Conservation (phyloP, 1,140 invertebrate genomes). For the Glossosoma conforme region DNA sequence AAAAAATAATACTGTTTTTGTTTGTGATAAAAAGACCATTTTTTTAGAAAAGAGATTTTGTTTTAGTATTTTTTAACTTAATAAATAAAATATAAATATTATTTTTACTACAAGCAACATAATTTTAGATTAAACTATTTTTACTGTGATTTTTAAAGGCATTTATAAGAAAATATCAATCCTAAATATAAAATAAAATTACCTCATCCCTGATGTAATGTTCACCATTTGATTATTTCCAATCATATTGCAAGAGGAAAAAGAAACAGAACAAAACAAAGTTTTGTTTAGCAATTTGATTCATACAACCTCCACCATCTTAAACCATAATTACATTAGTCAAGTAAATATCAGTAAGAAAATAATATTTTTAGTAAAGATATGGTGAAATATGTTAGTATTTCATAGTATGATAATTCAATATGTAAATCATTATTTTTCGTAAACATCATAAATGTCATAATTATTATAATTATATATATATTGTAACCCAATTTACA, state of each 20-base stretch:
- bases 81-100: conserved; percentile 1
- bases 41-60: no score
- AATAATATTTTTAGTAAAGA: background rate
- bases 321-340: conserved; percentile 14
- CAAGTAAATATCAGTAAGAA: background rate
- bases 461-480: no score
- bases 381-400: no score
- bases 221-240: conserved; percentile 10
- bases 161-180: background rate
- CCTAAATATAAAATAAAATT: conserved; percentile 7
- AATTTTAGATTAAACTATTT: conserved; percentile 1
- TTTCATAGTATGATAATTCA: no score
- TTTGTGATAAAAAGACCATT: no score
- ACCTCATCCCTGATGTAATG: conserved; percentile 23
- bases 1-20: no score
- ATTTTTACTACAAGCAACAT: background rate
- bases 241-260: conserved; percentile 13
- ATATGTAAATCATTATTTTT: no score
- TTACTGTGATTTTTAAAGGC: background rate
- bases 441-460: no score
- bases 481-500: no score
- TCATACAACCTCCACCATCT: conserved; percentile 53
- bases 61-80: background rate
- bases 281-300: conserved; percentile 40
- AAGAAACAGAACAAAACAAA: conserved; percentile 15